Evolutionary conservation across 2,113 vertebrate genomes (phyloP), one percentile per base, ranked within the genome.

Genomic region (Progne subis): DNA sequence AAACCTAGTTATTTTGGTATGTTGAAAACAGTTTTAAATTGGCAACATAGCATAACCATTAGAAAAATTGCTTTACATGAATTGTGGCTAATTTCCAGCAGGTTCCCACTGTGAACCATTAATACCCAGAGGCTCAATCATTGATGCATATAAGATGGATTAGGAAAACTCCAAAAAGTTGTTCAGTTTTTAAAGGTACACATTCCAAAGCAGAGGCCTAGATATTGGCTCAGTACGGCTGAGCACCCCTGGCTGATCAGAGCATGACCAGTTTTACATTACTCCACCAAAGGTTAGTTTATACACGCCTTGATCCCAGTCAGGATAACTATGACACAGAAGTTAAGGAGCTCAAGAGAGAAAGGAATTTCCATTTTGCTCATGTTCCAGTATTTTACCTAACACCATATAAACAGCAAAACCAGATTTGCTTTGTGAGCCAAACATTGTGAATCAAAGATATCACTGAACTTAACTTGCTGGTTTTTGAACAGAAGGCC

Each of bases 21-120:
- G 61, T 28, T 86, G 85, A 91, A 93, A 97, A 94, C 25, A 95
- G 43, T 63, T 93, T 82, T 88, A 84, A 94, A 90, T 69, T 4
- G 5, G 83, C 71, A 94, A 94, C 65, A 77, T 20, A 92, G 86
- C 43, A 85, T 16, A 95, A 91, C 47, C 49, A 93, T 96, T 91
- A 96, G 83, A 95, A 95, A 96, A 97, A 94, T 78, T 77, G 46
- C 76, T 80, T 95, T 59, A 69, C 72, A 70, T 81, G 81, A 95
- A 95, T 64, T 95, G 95, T 39, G 21, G 69, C 76, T 92, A 86
- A 94, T 96, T 97, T 96, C 68, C 88, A 96, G 92, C 72, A 95
- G 63, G 92, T 94, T 84, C 76, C 63, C 65, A 95, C 65, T 65
- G 61, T 55, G 69, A 94, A 77, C 92, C 94, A 90, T 80, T 95